phyloP scores from a whole-genome alignment of 1,140 invertebrate genomes.

The Temnothorax curvispinosus region DNA sequence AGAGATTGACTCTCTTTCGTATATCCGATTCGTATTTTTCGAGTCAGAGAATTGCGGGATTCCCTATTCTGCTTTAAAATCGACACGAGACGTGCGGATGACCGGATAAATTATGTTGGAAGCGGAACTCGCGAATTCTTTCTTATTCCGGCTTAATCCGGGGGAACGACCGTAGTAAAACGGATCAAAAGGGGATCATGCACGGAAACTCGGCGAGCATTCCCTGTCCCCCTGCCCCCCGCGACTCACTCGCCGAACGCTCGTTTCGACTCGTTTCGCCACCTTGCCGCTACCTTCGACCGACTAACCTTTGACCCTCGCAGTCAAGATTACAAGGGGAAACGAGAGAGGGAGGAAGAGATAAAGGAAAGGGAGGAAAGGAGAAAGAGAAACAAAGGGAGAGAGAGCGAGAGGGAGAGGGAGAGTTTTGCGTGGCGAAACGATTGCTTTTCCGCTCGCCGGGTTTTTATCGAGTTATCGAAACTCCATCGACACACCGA shows the following conservation, averaged over 20 bases:
- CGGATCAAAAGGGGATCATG: constrained; percentile 83
- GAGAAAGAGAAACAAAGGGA: not conserved
- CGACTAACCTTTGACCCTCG: constrained; percentile 41
- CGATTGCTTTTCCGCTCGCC: constrained; percentile 66
- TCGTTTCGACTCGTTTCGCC: constrained; percentile 67
- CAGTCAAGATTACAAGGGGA: constrained; percentile 48
- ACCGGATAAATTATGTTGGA: constrained; percentile 23
- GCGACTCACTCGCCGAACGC: constrained; percentile 65
- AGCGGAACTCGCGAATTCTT: constrained; percentile 73
- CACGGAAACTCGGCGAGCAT: constrained; percentile 66
- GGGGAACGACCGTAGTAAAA: constrained; percentile 81
- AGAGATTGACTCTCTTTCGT: not conserved
- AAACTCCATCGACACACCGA: constrained; percentile 65
- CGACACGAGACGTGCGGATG: not conserved
- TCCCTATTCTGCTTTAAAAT: constrained; percentile 13
- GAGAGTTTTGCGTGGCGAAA: constrained; percentile 36
- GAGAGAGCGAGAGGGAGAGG: not conserved
- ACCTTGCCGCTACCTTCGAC: constrained; percentile 24
- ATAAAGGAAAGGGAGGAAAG: too few species aligned
- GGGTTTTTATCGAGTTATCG: constrained; percentile 71
- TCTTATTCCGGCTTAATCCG: constrained; percentile 82
- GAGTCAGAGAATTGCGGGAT: not conserved
- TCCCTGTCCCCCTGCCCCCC: constrained; percentile 57
- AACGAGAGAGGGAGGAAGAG: not conserved
- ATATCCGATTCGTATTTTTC: not conserved